Conservation (phyloP, 23 tunicate genomes). For the Halocynthia aurantium region DNA sequence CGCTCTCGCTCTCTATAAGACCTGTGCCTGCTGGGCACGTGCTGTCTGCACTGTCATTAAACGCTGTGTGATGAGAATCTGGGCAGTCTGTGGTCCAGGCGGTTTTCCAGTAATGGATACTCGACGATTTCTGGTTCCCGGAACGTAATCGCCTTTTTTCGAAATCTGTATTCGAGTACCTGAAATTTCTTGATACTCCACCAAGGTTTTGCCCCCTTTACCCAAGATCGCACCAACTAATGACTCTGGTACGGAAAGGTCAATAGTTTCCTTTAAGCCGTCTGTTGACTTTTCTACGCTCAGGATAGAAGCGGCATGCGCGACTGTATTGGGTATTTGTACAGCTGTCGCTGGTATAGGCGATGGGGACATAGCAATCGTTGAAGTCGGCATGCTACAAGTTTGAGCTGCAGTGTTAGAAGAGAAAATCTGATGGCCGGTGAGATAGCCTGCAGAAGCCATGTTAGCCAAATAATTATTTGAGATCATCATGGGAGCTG, state of each 20-base stretch:
- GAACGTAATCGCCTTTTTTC: constrained; percentile 86
- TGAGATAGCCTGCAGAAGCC: constrained; percentile 57
- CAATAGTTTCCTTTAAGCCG: constrained; percentile 71
- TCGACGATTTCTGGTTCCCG: constrained; percentile 76
- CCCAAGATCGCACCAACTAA: constrained; percentile 87
- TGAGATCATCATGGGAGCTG: constrained; percentile 28
- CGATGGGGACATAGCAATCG: constrained; percentile 33
- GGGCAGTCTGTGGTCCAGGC: constrained; percentile 75
- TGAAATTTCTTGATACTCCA: constrained; percentile 80
- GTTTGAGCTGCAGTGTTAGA: constrained; percentile 22
- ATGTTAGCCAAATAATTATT: constrained; percentile 56
- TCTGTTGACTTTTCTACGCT: constrained; percentile 68
- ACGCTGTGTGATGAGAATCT: constrained; percentile 57
- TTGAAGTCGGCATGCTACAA: constrained; percentile 36
- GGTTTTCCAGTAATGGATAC: constrained; percentile 87
- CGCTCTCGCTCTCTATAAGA: constrained; percentile 8
- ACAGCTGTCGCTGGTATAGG: constrained; percentile 37
- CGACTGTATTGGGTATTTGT: constrained; percentile 5
- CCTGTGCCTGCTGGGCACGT: constrained; percentile 73
- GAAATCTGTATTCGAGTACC: constrained; percentile 87
- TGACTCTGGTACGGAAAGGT: constrained; percentile 77
- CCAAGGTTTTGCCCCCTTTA: constrained; percentile 78
- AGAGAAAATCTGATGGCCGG: constrained; percentile 40
- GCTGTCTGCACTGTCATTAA: constrained; percentile 63
- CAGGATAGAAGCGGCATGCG: constrained; percentile 37